Base-by-base conservation (phyloP, 1,140 invertebrate genomes). In the Colletes gigas region DNA sequence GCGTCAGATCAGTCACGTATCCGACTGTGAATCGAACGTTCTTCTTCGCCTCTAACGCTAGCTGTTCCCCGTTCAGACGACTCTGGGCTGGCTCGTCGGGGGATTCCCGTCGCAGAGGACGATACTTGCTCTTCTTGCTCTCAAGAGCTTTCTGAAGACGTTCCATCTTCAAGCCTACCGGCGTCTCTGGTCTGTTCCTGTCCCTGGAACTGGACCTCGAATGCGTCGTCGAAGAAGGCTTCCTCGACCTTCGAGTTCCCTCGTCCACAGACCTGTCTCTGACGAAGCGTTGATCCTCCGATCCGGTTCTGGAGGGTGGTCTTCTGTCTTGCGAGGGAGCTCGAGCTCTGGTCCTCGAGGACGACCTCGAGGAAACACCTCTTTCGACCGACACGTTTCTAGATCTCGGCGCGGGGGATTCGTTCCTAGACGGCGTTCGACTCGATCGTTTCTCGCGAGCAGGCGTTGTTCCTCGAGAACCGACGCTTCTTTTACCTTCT, bases 1-100 rank as follows among this genome's bases (percentile, higher is more conserved):
- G 94, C 54, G 95, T 95, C 66, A 97, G 85, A 89, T 97, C 96
- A 0, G 96, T 96, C 10, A 95, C 91, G 85, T 96, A 97, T 86
- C 95, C 95, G 3, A 97, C 92, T 0, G 94, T 95, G 8, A 95
- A 94, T 65, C 95, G 94, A 0, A 97, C 96, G 83, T 95, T 96
- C 47, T 92, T 93, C 82, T 96, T 95, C 1, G 96, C 95, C 82
- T 95, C 93, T 62, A 94, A 92, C 79, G 82, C 87, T 10, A 90
- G 47, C 8, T 76, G 82, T 19, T 89, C 75, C 4, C 63, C 84
- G 15, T 79, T 80, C 21, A 54, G 4, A n/a, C 44, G 68, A 52
- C 72, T 60, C 8, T 60, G 39, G 41, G 9, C 73, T 12, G 8
- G 30, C 5, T 52, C 77, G 5, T 60, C 54, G 0, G 60, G 10